These are phyloP conservation scores for Rhizomys pruinosus DNA, from an alignment of 2,113 vertebrate species.

Conservation along the genomic window DNA sequence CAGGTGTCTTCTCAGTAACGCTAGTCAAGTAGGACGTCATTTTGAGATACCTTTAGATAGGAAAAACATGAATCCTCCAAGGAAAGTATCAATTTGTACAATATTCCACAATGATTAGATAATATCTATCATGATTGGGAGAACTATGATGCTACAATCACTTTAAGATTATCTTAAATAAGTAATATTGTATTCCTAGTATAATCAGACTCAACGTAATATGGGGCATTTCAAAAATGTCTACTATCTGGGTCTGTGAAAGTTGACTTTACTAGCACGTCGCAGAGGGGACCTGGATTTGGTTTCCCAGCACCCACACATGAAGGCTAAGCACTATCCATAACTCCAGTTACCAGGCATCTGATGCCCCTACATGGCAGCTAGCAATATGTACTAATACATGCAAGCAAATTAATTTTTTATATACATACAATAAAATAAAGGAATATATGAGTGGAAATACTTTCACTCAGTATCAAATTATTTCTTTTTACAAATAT, in stretches of 20 bases:
- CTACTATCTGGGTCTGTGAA: background rate
- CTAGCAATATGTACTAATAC: too few relatives aligned
- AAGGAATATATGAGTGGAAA: background rate
- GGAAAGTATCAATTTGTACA: background rate
- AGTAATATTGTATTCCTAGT: background rate
- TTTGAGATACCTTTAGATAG: background rate
- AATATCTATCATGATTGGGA: background rate
- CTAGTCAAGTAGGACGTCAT: background rate
- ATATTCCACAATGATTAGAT: background rate
- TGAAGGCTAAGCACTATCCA: too few relatives aligned
- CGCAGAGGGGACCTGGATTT: too few relatives aligned
- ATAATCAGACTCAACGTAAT: background rate
- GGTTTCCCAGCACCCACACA: too few relatives aligned
- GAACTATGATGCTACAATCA: background rate
- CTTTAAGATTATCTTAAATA: background rate
- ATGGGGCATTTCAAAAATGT: background rate
- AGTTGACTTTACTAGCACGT: too few relatives aligned
- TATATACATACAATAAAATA: too few relatives aligned
- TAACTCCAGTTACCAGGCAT: too few relatives aligned
- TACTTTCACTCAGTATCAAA: background rate
- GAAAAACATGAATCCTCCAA: background rate
- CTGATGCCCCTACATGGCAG: too few relatives aligned
- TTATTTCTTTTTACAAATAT: too few relatives aligned
- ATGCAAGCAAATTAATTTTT: too few relatives aligned
- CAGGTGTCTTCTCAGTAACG: background rate